phyloP scores from a whole-genome alignment of 2,797 vertebrate genomes.

The Acanthis flammea region DNA sequence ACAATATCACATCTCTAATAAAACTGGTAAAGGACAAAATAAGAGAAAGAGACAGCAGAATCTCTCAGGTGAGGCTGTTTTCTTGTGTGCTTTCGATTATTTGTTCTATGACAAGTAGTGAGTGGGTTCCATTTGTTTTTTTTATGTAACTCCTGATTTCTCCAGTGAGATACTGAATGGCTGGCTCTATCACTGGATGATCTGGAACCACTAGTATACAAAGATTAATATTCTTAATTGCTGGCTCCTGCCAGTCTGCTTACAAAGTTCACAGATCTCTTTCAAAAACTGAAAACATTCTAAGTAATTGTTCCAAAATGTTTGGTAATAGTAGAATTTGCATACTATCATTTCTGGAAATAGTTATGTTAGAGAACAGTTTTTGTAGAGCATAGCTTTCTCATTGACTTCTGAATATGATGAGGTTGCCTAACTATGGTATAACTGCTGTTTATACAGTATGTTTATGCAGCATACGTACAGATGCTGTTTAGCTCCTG shows the following conservation, averaged over 20 bases:
- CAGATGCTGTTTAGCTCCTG: neutral
- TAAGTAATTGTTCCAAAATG: neutral
- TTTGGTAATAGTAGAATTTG: neutral
- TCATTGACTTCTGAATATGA: neutral
- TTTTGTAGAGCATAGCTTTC: neutral
- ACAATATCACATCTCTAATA: slow-evolving; percentile 98
- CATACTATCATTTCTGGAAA: neutral
- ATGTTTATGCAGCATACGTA: neutral
- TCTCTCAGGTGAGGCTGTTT: slow-evolving; percentile 84
- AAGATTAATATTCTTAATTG: neutral
- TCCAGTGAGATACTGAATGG: neutral
- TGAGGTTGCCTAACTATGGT: neutral
- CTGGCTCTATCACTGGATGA: neutral
- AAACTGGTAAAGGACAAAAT: slow-evolving; percentile 98
- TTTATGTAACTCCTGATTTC: neutral
- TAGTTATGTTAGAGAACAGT: neutral
- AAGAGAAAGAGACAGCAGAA: slow-evolving; percentile 95
- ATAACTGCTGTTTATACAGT: neutral
- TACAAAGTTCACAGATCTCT: neutral
- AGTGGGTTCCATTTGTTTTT: neutral
- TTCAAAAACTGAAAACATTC: neutral
- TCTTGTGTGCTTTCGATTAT: neutral
- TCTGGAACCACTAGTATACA: neutral
- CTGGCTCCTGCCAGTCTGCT: neutral
- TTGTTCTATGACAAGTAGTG: neutral